phyloP scores from a whole-genome alignment of 2,888 invertebrate species.

The Cenopis cana region DNA sequence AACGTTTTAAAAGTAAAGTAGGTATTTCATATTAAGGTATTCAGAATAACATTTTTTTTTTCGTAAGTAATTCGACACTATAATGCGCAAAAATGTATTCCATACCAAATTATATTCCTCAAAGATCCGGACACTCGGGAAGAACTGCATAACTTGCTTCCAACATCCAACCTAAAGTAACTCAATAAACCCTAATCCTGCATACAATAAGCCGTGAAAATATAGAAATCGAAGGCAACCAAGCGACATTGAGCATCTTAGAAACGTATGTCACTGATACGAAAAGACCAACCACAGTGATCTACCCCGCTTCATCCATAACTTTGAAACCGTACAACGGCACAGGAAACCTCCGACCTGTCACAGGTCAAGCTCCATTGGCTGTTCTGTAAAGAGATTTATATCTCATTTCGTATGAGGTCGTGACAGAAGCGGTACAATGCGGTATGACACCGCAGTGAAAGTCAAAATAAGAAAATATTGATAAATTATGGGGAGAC shows the following conservation, averaged over 20 bases:
- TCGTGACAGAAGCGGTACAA: slow-evolving; percentile 49
- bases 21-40: background rate
- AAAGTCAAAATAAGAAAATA: slow-evolving; percentile 49
- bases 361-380: slow-evolving; percentile 45
- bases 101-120: background rate
- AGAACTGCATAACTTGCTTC: slow-evolving; percentile 21
- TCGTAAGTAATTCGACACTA: background rate
- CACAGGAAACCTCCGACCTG: slow-evolving; percentile 21
- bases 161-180: slow-evolving; percentile 29
- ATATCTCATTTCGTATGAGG: slow-evolving; percentile 54
- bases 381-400: slow-evolving; percentile 51
- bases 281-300: slow-evolving; percentile 19
- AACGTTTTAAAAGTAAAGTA: background rate
- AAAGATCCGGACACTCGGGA: slow-evolving; percentile 14
- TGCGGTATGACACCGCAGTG: slow-evolving; percentile 42
- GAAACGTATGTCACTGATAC: slow-evolving; percentile 43
- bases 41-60: background rate
- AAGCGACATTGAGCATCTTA: slow-evolving; percentile 42
- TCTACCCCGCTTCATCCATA: slow-evolving; percentile 29
- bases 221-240: slow-evolving; percentile 44
- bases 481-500: slow-evolving; percentile 46
- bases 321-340: slow-evolving; percentile 25
- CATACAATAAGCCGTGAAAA: slow-evolving; percentile 40
- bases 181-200: slow-evolving; percentile 37
- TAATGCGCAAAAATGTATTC: background rate